Percentiles rank a stretch among this genome's conserved stretches.
Conservation (phyloP, 2,888 invertebrate genomes). For the Rotaria sp. region DNA sequence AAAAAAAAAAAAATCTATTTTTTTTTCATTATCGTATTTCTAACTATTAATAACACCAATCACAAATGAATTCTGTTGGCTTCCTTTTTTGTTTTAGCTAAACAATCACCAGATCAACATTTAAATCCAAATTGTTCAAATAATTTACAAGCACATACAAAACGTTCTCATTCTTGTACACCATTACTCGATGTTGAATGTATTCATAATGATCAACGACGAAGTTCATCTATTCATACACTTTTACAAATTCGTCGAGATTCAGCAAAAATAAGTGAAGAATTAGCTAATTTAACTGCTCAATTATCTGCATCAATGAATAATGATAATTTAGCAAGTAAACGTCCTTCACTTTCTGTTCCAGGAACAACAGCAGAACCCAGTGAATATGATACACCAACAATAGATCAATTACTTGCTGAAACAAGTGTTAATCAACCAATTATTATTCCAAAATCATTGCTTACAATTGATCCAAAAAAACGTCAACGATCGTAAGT, state of each 20-base stretch:
- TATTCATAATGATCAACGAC: background rate
- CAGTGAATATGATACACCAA: background rate
- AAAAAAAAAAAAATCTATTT: too few relatives aligned
- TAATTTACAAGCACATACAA: background rate
- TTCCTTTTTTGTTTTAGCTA: background rate
- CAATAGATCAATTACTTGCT: background rate
- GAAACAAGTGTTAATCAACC: background rate
- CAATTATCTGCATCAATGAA: background rate
- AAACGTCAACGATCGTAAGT: background rate
- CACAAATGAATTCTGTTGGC: too few relatives aligned
- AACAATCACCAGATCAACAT: background rate
- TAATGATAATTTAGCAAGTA: background rate
- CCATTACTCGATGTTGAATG: background rate
- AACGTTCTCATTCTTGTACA: background rate
- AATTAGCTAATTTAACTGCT: constrained; percentile 8
- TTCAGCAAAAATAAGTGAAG: constrained; percentile 1
- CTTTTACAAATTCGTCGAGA: constrained; percentile 8
- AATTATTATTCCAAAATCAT: background rate
- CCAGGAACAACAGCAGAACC: background rate
- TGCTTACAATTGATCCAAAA: background rate
- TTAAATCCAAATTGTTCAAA: background rate
- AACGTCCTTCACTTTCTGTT: background rate
- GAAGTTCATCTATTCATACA: constrained; percentile 9
- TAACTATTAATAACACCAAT: too few relatives aligned
- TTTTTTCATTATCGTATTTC: too few relatives aligned